Evolutionary conservation across 2,113 vertebrate genomes (phyloP).

Genomic region (Copsychus sechellarum): DNA sequence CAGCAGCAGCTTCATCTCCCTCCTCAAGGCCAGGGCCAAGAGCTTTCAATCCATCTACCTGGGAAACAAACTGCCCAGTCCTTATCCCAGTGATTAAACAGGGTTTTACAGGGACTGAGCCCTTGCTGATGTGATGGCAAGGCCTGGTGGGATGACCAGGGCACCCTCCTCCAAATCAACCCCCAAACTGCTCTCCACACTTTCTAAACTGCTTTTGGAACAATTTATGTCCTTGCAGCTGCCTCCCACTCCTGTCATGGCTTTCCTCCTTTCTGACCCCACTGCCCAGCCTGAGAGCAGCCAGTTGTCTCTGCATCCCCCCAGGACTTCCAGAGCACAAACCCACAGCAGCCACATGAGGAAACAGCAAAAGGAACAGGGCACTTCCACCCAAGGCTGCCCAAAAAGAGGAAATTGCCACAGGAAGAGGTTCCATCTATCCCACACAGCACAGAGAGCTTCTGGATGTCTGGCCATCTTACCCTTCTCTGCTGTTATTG

Average conservation of each 20-base stretch:
- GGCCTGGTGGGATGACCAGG: background rate
- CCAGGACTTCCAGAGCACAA: background rate
- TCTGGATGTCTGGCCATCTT: background rate
- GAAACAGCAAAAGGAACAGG: background rate
- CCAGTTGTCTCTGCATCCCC: background rate
- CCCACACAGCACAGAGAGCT: rapidly evolving
- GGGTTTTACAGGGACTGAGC: background rate
- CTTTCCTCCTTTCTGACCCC: background rate
- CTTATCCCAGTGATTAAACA: background rate
- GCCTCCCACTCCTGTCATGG: background rate
- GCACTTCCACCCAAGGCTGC: background rate
- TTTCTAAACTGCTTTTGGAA: background rate
- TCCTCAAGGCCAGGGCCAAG: background rate
- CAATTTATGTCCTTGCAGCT: background rate
- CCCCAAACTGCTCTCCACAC: background rate
- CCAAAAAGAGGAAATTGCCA: background rate
- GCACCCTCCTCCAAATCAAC: background rate
- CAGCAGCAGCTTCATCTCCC: background rate
- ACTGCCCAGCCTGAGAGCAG: background rate
- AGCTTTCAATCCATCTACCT: background rate
- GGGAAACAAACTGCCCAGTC: background rate
- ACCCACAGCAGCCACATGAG: background rate
- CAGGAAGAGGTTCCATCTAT: no score
- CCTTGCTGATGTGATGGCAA: background rate
- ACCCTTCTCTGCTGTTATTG: rapidly evolving